These are phyloP conservation scores for Dicrurus megarhynchus DNA, from an alignment of 2,113 vertebrate species.

Conservation along the genomic window DNA sequence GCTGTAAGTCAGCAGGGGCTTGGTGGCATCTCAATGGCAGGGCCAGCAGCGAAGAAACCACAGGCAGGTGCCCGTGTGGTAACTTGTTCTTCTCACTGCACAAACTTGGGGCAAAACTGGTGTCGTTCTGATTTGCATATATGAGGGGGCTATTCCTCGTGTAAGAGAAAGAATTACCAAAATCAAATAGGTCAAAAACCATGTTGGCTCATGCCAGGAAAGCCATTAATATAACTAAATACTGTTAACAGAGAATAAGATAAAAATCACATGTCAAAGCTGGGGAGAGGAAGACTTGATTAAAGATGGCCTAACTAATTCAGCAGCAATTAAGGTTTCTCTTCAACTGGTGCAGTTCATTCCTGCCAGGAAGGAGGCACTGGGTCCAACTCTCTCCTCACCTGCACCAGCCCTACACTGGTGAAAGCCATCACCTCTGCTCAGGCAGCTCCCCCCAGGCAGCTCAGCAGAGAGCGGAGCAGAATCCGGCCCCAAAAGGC, in stretches of 20 bases:
- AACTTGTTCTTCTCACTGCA: background rate
- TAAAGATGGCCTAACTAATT: conserved; percentile 43
- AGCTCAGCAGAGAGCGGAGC: background rate
- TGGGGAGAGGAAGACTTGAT: conserved; percentile 4
- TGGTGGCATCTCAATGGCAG: background rate
- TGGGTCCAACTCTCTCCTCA: background rate
- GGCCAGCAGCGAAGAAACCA: background rate
- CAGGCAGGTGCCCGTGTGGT: background rate
- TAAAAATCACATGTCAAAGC: conserved; percentile 39
- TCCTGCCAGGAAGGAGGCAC: conserved; percentile 3
- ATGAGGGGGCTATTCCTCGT: background rate
- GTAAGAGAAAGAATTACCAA: background rate
- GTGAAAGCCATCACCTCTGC: background rate
- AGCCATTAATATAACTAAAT: conserved; percentile 38
- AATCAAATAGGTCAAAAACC: conserved; percentile 3
- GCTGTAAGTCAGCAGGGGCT: background rate
- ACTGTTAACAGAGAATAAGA: conserved; percentile 27
- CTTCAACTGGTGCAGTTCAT: background rate
- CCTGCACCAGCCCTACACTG: background rate
- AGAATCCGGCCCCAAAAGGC: background rate
- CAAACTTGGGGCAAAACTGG: background rate
- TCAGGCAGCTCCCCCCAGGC: background rate
- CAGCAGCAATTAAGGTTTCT: conserved; percentile 9
- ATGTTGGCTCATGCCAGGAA: conserved; percentile 2
- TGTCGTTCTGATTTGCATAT: background rate